Evolutionary conservation across 2,797 vertebrate species (phyloP).

Genomic region (Mormyrus hasselquistii): DNA sequence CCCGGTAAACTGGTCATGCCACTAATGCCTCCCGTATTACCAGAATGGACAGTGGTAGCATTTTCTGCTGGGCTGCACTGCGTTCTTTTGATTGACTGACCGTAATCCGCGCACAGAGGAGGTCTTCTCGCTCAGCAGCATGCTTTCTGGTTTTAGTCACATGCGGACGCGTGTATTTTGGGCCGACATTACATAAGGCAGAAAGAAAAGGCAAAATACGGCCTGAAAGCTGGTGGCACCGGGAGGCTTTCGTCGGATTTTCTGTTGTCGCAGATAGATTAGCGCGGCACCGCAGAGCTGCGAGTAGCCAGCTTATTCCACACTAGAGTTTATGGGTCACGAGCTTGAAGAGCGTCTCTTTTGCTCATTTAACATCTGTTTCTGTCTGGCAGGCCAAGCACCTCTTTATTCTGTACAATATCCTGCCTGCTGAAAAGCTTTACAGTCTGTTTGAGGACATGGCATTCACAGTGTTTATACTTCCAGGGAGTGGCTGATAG

Average conservation of each 20-base stretch:
- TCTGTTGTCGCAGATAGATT: slow-evolving; percentile 22
- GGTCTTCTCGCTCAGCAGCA: background rate
- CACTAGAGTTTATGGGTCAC: slow-evolving; percentile 25
- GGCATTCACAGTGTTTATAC: background rate
- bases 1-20: background rate
- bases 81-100: background rate
- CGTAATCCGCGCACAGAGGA: background rate
- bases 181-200: background rate
- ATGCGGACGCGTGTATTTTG: background rate
- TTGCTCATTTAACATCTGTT: slow-evolving; percentile 35
- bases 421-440: slow-evolving; percentile 24
- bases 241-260: slow-evolving; percentile 17
- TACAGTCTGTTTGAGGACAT: slow-evolving; percentile 18
- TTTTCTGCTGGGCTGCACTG: background rate
- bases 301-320: slow-evolving; percentile 23
- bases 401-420: slow-evolving; percentile 26
- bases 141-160: background rate
- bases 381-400: slow-evolving; percentile 28
- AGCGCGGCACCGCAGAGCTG: slow-evolving; percentile 1
- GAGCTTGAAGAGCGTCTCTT: slow-evolving; percentile 28
- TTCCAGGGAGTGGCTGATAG: background rate
- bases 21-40: background rate
- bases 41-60: background rate
- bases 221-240: background rate
- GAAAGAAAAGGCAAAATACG: background rate